Evolutionary conservation across 2,797 vertebrate genomes (phyloP).

Genomic region (Ctenopoma multispine): DNA sequence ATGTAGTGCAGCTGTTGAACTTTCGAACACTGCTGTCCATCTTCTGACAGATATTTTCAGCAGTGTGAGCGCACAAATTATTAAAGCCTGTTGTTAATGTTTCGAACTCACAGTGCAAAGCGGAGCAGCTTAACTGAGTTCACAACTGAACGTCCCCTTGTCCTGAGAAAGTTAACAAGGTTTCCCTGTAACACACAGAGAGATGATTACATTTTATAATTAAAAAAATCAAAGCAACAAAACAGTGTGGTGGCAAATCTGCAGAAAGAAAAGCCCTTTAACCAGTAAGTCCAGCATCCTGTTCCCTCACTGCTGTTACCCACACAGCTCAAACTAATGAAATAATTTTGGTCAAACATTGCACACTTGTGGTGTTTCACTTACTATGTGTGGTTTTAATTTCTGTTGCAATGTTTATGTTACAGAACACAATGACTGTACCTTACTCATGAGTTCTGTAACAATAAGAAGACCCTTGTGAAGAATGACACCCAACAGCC

Average conservation of each 20-base stretch:
- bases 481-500: slow-evolving; percentile 90
- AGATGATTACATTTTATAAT: background rate
- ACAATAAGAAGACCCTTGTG: slow-evolving; percentile 92
- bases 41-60: background rate
- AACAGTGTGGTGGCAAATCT: too few species aligned
- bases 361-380: background rate
- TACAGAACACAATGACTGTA: slow-evolving; percentile 52
- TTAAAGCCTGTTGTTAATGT: background rate
- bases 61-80: too few species aligned
- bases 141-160: slow-evolving; percentile 86
- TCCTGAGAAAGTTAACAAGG: slow-evolving; percentile 91
- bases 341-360: background rate
- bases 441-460: slow-evolving; percentile 95
- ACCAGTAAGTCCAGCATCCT: too few species aligned
- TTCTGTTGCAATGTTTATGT: background rate
- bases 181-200: slow-evolving; percentile 85
- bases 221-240: too few species aligned
- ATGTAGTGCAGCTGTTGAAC: background rate
- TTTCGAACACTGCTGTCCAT: too few species aligned
- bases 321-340: too few species aligned
- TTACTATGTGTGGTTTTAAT: background rate
- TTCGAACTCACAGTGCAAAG: slow-evolving; percentile 88
- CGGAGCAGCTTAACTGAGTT: slow-evolving; percentile 82
- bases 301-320: background rate
- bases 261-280: too few species aligned